Conservation (phyloP, 2,797 vertebrate genomes). For the Myotis pilosus region DNA sequence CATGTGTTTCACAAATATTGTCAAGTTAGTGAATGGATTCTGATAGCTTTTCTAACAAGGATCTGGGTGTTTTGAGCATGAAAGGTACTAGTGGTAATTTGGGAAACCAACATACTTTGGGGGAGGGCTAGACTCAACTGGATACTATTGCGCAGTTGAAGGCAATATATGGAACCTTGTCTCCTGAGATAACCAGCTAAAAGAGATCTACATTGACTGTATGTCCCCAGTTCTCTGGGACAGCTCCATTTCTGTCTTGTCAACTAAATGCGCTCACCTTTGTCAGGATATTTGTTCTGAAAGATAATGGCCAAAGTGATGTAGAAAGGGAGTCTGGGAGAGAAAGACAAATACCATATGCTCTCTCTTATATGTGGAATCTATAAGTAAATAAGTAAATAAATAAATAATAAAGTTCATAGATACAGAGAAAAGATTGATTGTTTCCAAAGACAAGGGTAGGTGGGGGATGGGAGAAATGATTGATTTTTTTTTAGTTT, state of each 20-base stretch:
- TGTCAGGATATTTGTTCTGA: background rate
- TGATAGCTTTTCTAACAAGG: constrained; percentile 1
- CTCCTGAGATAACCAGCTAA: background rate
- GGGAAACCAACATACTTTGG: background rate
- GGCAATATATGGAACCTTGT: background rate
- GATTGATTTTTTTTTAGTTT: background rate
- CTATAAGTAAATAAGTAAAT: background rate
- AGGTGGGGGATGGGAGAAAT: background rate
- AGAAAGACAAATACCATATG: background rate
- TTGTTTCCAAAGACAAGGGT: background rate
- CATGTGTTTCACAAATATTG: background rate
- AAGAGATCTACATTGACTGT: background rate
- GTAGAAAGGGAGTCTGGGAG: background rate
- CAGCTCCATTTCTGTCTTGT: background rate
- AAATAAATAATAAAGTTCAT: background rate
- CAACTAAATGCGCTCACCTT: background rate
- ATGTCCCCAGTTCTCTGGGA: background rate
- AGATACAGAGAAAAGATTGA: background rate
- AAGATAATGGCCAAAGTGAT: background rate
- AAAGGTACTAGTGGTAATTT: background rate
- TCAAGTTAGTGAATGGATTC: constrained; percentile 5
- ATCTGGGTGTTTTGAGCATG: background rate
- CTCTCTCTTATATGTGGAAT: background rate
- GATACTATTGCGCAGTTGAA: background rate
- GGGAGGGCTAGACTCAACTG: background rate